Conservation (phyloP, 92 coral and sea anemone genomes). For the Paramuricea clavata region DNA sequence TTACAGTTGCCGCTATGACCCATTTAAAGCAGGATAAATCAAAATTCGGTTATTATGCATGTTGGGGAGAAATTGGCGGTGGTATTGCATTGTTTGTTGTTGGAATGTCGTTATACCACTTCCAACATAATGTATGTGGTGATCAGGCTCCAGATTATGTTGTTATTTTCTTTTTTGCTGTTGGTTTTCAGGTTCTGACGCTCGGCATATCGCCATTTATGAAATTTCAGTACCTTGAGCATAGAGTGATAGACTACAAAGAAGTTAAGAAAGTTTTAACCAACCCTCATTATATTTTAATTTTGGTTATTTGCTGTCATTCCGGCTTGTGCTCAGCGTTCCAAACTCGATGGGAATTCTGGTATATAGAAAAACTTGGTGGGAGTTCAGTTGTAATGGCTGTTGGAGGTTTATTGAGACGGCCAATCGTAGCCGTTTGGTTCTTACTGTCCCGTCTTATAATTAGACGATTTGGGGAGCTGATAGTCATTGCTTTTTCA, state of each 20-base stretch:
- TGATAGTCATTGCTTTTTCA: not conserved
- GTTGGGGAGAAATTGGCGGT: slow-evolving; percentile 25
- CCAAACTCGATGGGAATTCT: slow-evolving; percentile 20
- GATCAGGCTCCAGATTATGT: not conserved
- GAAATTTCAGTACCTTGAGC: slow-evolving; percentile 6
- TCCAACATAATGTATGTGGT: not conserved
- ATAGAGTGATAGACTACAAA: not conserved
- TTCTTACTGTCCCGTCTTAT: slow-evolving; percentile 1
- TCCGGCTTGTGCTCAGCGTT: slow-evolving; percentile 1
- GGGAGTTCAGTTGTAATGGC: slow-evolving; percentile 27
- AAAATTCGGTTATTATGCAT: slow-evolving; percentile 13
- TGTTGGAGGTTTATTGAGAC: slow-evolving; percentile 5
- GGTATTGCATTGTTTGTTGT: slow-evolving; percentile 14
- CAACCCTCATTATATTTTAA: not conserved
- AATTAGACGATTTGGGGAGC: not conserved
- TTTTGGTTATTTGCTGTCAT: not conserved
- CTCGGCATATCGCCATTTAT: not conserved
- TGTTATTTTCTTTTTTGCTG: not conserved
- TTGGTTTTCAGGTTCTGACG: not conserved
- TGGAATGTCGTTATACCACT: slow-evolving; percentile 1
- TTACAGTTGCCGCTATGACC: slow-evolving; percentile 16
- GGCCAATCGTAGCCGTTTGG: not conserved
- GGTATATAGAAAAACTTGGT: slow-evolving; percentile 24
- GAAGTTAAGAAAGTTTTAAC: slow-evolving; percentile 18
- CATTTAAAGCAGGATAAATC: slow-evolving; percentile 1